A percentile compares a stretch with the other conserved stretches of the same genome.
phyloP scores from a whole-genome alignment of 2,113 vertebrate genomes.

The Chrysemys picta region DNA sequence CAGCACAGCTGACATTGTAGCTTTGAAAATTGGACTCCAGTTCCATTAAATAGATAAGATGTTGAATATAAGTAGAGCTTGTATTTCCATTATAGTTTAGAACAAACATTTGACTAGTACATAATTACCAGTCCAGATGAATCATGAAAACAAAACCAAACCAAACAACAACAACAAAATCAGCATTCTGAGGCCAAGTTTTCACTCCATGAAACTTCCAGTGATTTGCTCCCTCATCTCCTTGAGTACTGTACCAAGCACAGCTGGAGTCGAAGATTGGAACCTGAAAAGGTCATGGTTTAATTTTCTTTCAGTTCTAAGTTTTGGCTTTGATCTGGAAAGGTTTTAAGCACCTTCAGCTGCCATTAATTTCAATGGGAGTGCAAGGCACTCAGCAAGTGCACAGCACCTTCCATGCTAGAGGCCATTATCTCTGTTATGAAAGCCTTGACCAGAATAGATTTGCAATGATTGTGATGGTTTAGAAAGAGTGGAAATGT shows the following conservation, averaged over 20 bases:
- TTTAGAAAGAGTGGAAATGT: slow-evolving; percentile 1
- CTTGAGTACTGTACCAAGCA: not conserved
- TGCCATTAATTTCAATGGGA: not conserved
- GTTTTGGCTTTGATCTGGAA: not conserved
- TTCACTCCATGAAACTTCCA: not conserved
- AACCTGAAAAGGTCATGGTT: not conserved
- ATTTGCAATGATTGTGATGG: slow-evolving; percentile 17
- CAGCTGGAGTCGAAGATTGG: not conserved
- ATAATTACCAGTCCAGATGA: not conserved
- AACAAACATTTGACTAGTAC: not conserved
- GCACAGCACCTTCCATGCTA: not conserved
- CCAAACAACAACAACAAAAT: not conserved
- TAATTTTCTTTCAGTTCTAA: not conserved
- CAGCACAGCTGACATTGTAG: not conserved
- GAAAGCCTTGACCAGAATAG: not conserved
- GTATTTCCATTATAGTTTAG: not conserved
- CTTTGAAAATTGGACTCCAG: not conserved
- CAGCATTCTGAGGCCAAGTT: not conserved
- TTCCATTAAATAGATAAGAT: not conserved
- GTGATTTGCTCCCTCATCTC: not conserved
- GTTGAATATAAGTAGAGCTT: not conserved
- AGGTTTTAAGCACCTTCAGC: not conserved
- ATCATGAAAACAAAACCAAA: not conserved
- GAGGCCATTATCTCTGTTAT: not conserved
- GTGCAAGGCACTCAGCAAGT: not conserved